Percentiles rank a stretch among this genome's conserved stretches.
Conservation (phyloP, 2,797 vertebrate species). For the Eleutherodactylus coqui region DNA sequence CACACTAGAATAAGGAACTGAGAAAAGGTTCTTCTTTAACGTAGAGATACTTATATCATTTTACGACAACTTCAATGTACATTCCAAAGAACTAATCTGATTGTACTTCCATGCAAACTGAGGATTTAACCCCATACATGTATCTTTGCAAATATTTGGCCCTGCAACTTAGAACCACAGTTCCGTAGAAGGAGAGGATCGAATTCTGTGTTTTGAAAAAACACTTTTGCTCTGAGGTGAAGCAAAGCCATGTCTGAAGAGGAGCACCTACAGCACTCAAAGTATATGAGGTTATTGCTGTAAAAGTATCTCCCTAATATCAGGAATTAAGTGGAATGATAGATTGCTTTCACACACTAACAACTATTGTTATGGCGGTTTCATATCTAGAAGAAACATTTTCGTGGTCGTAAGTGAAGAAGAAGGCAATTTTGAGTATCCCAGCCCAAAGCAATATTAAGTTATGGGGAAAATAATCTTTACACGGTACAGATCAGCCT, state of each 20-base stretch:
- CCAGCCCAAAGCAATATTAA: conserved; percentile 26
- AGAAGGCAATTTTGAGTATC: conserved; percentile 19
- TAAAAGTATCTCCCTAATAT: background rate
- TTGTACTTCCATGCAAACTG: too few species aligned
- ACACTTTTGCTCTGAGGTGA: background rate
- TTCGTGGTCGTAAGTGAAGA: conserved; percentile 5
- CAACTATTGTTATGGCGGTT: conserved; percentile 18
- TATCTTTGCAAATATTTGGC: too few species aligned
- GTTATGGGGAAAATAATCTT: conserved; percentile 25
- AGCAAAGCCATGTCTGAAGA: background rate
- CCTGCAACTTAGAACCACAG: background rate
- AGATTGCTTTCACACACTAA: background rate
- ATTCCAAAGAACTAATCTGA: too few species aligned
- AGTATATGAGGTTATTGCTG: background rate
- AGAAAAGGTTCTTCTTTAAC: too few species aligned
- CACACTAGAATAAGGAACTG: too few species aligned
- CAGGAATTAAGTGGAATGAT: background rate
- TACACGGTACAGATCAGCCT: conserved; percentile 22
- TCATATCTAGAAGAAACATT: conserved; percentile 16
- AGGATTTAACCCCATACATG: too few species aligned
- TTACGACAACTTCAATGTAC: too few species aligned
- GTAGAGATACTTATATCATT: too few species aligned
- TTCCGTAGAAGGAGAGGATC: background rate
- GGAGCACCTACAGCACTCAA: background rate
- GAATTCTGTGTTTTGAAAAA: background rate